Evolutionary conservation across 2,113 vertebrate genomes (phyloP), one percentile per base, ranked within the genome.

Genomic region (Pagrus major): DNA sequence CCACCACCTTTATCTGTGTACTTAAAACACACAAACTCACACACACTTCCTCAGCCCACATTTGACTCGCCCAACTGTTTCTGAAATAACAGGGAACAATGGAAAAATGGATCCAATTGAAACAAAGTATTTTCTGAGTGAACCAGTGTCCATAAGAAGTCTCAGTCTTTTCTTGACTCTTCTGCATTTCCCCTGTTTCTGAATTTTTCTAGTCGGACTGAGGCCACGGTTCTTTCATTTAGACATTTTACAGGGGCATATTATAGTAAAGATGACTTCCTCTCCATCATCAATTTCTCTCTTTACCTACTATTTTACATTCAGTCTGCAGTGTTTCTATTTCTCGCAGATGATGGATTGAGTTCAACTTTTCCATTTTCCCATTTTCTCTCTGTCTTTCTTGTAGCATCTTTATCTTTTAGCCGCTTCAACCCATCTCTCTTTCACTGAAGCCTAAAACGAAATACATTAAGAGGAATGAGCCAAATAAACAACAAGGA

Each of bases 231-330:
- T 63, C 27, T 76, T 76, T 72, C 46, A 71, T 79, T 88, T 75
- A 56, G 81, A 83, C 49, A 59, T 60, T 47, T 47, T 63, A 39
- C 69, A 63, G 25, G 37, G 60, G 51, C 78, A 68, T 61, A 89
- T 31, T 66, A 63, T 8, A 47, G 56, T 49, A 51, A 56, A 74
- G 51, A 68, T 8, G 42, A 59, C 44, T 81, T 60, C 63, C 55
- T 72, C 52, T 83, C 69, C 54, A 66, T 58, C 55, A 44, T 23
- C 20, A 0, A 25, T 49, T 73, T 52, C 64, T 87, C 72, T 72
- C 41, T 81, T 42, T 63, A 66, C 46, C 31, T 14, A 27, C 37
- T 31, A 42, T 61, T 21, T 66, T 46, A 37, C 64, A 81, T 86
- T 88, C 78, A 58, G 54, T 39, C 12, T 49, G 73, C 35, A 29